Evolutionary conservation across 2,888 invertebrate species (phyloP), one percentile per base, ranked within the genome.

Genomic region (Ganaspis brasiliensis): DNA sequence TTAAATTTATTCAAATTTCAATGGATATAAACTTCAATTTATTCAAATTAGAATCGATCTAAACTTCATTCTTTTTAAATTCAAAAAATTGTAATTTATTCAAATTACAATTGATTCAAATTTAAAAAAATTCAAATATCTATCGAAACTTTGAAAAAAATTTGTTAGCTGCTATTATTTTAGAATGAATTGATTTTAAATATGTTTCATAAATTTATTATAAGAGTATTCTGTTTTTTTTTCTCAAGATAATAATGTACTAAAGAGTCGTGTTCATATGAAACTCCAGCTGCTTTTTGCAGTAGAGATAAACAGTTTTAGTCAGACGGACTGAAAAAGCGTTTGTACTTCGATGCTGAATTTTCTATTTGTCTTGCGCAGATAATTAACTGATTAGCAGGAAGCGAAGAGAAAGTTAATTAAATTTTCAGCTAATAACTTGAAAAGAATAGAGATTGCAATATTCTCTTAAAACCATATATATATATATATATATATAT

Each of bases 341-440:
- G 19, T 6, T 35, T 21, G 19, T 37, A 37, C 10, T 63, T 21
- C 12, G 16, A 10, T 1, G 61, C 4, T 63, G 19, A 37, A 63
- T 21, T 63, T 63, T 37, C 37, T 12, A 40, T 63, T 12, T 5
- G 21, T 63, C 19, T 63, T 63, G 16, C 10, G 19, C 8, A 19
- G 19, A 19, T 35, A 61, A 61, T 61, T 61, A 61, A 19, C 37
- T 37, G 37, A 61, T 63, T 63, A 40, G 37, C 35, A 45, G 19
- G 3, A 21, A 5, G 10, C 16, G 19, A 40, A 10, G 35, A 45
- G 45, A 45, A 9, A 14, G 9, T 14, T 14, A 45, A 45, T 14
- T 45, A 10, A 45, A 45, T 14, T 45, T 45, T 45, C 45, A 45
- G 45, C 9, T 45, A 14, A 52, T 52, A 52, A 16, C 19, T 52